Base-by-base conservation (phyloP, 2,797 vertebrate species). In the Cynodonichthys magdalenae region DNA sequence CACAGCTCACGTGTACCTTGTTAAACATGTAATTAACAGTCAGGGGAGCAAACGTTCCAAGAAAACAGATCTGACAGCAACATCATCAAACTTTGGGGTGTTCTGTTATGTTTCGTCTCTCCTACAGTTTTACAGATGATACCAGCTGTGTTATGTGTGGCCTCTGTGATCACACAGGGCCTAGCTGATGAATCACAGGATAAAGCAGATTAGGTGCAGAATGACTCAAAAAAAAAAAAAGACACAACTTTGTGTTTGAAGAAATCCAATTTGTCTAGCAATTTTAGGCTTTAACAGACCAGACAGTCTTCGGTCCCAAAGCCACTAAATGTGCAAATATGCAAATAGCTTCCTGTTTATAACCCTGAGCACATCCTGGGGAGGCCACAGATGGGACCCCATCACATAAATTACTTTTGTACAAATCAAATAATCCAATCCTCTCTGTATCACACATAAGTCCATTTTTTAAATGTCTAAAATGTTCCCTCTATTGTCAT, bases 331-430 rank as follows among this genome's bases (percentile, higher is more conserved):
- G 79, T 84, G 73, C 80, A 80, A 68, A 85, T 79, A 87, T 89
- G 82, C 77, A 84, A 89, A 88, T 86, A 36, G 69, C 53, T 85
- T 90, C 81, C 82, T 89, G 83, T 90, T 88, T 85, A 84, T 69
- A 69, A 74, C 68, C 55, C 63, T 18, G 68, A 71, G 69, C 75
- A 71, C 73, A 81, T 55, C 50, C 47, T 70, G 65, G 55, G 17
- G 69, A 84, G 77, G 47, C 84, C 78, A 69, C 82, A 83, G 75
- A 81, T 76, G 66, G 79, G 69, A 75, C 62, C 75, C 52, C 34
- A 1, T 56, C 47, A 49, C 69, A 36, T 53, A 56, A 63, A 75
- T 64, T 27, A 61, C 20, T 58, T 56, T 53, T 46, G 24, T 61
- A 15, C 34, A 41, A 20, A 54, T 59, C 34, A 62, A 60, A 18